These are phyloP conservation scores for Autographa pulchrina DNA, from an alignment of 2,888 invertebrate species.

Conservation along the genomic window DNA sequence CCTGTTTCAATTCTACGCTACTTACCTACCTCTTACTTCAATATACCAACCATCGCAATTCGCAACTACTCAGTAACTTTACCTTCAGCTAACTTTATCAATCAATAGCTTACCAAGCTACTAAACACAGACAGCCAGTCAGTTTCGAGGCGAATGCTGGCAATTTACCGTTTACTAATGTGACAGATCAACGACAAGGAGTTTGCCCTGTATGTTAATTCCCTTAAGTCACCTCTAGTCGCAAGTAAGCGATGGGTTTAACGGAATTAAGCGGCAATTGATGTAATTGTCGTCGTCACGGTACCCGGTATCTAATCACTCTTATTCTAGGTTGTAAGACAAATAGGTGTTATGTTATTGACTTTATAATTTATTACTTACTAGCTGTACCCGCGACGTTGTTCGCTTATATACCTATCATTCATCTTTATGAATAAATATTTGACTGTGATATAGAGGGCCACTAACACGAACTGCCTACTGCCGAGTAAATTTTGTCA, in stretches of 20 bases:
- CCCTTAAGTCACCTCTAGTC: constrained; percentile 47
- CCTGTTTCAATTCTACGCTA: too few relatives aligned
- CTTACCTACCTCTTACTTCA: background rate
- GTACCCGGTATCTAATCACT: constrained; percentile 54
- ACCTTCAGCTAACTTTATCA: constrained; percentile 4
- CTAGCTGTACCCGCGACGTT: too few relatives aligned
- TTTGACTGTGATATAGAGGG: too few relatives aligned
- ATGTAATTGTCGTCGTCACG: constrained; percentile 59
- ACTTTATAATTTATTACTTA: too few relatives aligned
- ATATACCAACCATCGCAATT: background rate
- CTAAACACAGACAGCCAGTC: constrained; percentile 23
- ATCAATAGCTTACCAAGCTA: constrained; percentile 16
- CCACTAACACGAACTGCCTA: too few relatives aligned
- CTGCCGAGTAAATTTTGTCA: too few relatives aligned
- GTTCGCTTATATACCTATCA: too few relatives aligned
- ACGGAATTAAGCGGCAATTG: constrained; percentile 44
- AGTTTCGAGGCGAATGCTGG: constrained; percentile 44
- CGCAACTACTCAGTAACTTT: background rate
- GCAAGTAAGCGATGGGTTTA: constrained; percentile 8
- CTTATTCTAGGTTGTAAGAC: constrained; percentile 37
- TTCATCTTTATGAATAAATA: too few relatives aligned
- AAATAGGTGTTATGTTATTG: constrained; percentile 42
- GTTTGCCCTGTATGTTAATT: constrained; percentile 54
- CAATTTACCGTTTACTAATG: constrained; percentile 57
- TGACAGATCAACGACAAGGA: constrained; percentile 46